These are phyloP conservation scores for Loriculus beryllinus DNA, from an alignment of 2,797 vertebrate genomes.

Conservation along the genomic window DNA sequence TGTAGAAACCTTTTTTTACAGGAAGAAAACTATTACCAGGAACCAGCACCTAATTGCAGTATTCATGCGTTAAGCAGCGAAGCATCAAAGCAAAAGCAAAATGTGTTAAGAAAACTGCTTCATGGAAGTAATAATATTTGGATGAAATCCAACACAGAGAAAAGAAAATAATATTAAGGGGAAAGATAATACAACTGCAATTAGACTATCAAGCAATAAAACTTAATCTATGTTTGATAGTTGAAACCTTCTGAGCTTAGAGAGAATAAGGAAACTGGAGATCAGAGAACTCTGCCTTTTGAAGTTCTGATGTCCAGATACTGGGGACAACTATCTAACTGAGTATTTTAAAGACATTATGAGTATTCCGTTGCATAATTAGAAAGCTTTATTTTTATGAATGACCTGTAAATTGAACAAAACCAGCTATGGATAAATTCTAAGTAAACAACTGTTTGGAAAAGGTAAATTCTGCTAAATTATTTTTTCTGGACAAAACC, in stretches of 20 bases:
- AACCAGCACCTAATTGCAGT: slow-evolving; percentile 48
- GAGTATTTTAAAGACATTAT: slow-evolving; percentile 27
- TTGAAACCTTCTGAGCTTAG: slow-evolving; percentile 57
- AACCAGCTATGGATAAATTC: neutral
- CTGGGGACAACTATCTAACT: slow-evolving; percentile 17
- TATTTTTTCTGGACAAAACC: neutral
- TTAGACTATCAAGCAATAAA: slow-evolving; percentile 65
- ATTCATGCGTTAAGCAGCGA: slow-evolving; percentile 37
- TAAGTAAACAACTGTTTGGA: neutral
- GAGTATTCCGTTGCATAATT: slow-evolving; percentile 33
- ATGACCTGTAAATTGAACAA: slow-evolving; percentile 1
- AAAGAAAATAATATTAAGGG: slow-evolving; percentile 54
- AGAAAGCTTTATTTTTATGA: slow-evolving; percentile 15
- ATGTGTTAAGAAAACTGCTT: slow-evolving; percentile 44
- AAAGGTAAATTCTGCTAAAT: slow-evolving; percentile 7
- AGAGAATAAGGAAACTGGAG: slow-evolving; percentile 48
- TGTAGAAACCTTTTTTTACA: slow-evolving; percentile 35
- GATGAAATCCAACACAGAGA: slow-evolving; percentile 46
- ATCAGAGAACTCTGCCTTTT: slow-evolving; percentile 50
- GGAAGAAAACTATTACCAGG: slow-evolving; percentile 47
- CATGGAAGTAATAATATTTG: slow-evolving; percentile 30
- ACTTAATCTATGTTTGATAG: slow-evolving; percentile 53
- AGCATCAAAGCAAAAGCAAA: slow-evolving; percentile 58
- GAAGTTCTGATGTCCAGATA: slow-evolving; percentile 40
- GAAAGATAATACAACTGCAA: slow-evolving; percentile 63